These are phyloP conservation scores for Microctonus hyperodae DNA, from an alignment of 2,888 invertebrate species.

Conservation along the genomic window DNA sequence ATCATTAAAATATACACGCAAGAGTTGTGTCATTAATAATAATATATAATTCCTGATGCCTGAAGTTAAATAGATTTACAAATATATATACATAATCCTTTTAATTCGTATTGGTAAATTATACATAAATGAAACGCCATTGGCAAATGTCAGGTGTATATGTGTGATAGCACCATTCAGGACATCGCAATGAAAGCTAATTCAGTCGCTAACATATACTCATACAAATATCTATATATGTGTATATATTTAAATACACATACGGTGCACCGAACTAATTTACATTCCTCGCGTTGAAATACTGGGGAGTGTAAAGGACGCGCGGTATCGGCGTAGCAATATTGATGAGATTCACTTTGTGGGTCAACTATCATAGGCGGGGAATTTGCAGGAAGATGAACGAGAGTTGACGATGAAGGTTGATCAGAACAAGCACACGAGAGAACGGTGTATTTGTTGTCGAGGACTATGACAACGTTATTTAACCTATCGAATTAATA, in stretches of 20 bases:
- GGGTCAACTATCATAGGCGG: slow-evolving; percentile 10
- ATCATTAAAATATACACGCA: not conserved
- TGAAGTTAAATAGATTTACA: slow-evolving; percentile 10
- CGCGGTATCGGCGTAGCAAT: slow-evolving; percentile 27
- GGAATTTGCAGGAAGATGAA: not conserved
- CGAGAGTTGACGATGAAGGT: slow-evolving; percentile 6
- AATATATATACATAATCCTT: not conserved
- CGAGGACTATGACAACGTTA: slow-evolving; percentile 21
- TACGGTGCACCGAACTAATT: slow-evolving; percentile 21
- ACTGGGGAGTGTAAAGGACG: slow-evolving; percentile 26
- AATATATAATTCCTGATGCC: not conserved
- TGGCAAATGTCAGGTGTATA: slow-evolving; percentile 16
- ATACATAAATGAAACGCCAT: slow-evolving; percentile 9
- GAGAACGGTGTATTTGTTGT: not conserved
- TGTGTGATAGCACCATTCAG: slow-evolving; percentile 5
- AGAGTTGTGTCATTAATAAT: slow-evolving; percentile 1
- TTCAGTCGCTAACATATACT: not conserved
- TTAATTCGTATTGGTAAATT: not conserved
- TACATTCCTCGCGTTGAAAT: slow-evolving; percentile 31
- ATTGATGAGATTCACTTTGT: slow-evolving; percentile 29
- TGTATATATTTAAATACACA: not conserved
- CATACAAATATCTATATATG: not conserved
- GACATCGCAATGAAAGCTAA: slow-evolving; percentile 14
- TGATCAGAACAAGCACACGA: slow-evolving; percentile 1
- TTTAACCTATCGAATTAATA: slow-evolving; percentile 26